Evolutionary conservation across 1,140 invertebrate species (phyloP).

Genomic region (Atopsyche davidsoni): DNA sequence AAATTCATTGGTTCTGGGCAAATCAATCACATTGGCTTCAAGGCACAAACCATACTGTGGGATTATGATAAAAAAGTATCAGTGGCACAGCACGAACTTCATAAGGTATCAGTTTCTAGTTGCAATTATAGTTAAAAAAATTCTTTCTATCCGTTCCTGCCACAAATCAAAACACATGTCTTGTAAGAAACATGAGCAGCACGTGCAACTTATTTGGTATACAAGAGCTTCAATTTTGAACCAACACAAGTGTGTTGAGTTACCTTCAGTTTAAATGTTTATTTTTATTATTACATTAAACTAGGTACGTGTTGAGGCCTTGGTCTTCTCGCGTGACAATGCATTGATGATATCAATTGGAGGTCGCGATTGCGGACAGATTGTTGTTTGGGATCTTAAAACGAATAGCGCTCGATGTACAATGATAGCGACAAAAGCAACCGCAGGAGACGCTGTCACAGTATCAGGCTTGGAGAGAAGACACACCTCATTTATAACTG

Average conservation of each 20-base stretch:
- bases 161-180: too few species aligned
- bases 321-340: constrained; percentile 75
- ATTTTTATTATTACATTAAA: not conserved
- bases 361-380: constrained; percentile 79
- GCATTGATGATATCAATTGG: constrained; percentile 78
- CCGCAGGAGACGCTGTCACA: constrained; percentile 58
- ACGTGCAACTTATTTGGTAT: not conserved
- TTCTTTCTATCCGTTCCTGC: not conserved
- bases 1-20: constrained; percentile 82
- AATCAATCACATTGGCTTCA: constrained; percentile 85
- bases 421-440: constrained; percentile 55
- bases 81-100: constrained; percentile 66
- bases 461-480: constrained; percentile 52
- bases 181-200: not conserved
- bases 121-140: not conserved
- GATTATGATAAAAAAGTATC: constrained; percentile 62
- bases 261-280: not conserved
- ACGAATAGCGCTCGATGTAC: constrained; percentile 61
- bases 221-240: too few species aligned
- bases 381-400: constrained; percentile 67
- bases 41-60: constrained; percentile 83
- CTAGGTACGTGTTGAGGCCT: constrained; percentile 67
- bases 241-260: not conserved
- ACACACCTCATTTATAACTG: constrained; percentile 60
- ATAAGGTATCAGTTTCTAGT: constrained; percentile 58